Evolutionary conservation across 2,888 invertebrate genomes (phyloP).

Genomic region (Sinohyriopsis cumingii): DNA sequence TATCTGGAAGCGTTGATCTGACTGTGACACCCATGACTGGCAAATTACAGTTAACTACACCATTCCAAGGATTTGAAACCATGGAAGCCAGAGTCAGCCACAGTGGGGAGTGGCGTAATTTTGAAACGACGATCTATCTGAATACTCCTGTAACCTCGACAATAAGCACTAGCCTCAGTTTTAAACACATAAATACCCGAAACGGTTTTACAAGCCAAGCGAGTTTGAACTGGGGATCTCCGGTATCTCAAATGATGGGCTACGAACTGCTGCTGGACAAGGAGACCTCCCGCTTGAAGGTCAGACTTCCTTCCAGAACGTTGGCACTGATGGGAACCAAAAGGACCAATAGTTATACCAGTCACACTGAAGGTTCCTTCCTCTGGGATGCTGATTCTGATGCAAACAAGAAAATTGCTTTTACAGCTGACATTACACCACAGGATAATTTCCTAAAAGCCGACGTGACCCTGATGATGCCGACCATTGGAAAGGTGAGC

Average conservation of each 20-base stretch:
- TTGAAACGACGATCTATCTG: too few species aligned
- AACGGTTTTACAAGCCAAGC: conserved; percentile 8
- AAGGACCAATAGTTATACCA: conserved; percentile 4
- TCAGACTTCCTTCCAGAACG: conserved; percentile 38
- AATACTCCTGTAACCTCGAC: too few species aligned
- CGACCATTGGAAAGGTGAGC: conserved; percentile 48
- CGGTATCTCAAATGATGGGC: conserved; percentile 12
- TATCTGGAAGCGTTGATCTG: conserved; percentile 20
- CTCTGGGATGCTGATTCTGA: conserved; percentile 56
- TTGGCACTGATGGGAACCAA: conserved; percentile 28
- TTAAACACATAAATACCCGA: neutral
- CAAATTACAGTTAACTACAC: conserved; percentile 25
- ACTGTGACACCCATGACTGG: conserved; percentile 40
- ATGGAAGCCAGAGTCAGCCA: conserved; percentile 26
- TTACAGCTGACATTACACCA: conserved; percentile 26
- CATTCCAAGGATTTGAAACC: conserved; percentile 27
- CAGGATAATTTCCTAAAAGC: conserved; percentile 29
- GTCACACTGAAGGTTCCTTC: conserved; percentile 26
- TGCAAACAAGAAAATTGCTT: conserved; percentile 37
- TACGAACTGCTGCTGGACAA: conserved; percentile 20
- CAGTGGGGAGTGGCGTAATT: conserved; percentile 10
- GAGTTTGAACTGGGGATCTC: conserved; percentile 17
- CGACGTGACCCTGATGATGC: conserved; percentile 41
- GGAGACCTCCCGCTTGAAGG: conserved; percentile 29
- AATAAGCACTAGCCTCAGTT: too few species aligned